Evolutionary conservation across 2,888 invertebrate genomes (phyloP), one percentile per base, ranked within the genome.

Genomic region (Caenorhabditis panamensis): DNA sequence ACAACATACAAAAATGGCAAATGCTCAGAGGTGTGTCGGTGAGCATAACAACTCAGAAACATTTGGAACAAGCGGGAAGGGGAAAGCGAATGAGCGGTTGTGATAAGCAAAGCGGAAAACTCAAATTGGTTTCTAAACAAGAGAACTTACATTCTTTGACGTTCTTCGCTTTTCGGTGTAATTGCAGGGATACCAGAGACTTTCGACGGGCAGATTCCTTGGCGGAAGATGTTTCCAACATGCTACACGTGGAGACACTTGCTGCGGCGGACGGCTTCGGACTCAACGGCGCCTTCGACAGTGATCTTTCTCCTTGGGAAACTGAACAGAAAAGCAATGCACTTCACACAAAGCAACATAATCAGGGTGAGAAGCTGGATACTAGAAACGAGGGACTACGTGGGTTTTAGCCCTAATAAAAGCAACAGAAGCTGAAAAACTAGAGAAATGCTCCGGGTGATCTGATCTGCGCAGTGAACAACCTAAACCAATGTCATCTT

Each of bases 221-320:
- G 0, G 85, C 81, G 18, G 85, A 84, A 16, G 83, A 81, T 9
- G 87, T 86, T 73, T 90, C 85, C 68, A 90, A 63, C 87, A 90
- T 88, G 24, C 88, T 88, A 49, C 84, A 88, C 9, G 88, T 89
- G 36, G 88, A 88, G 20, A 88, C 86, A 56, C 89, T 88, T 6
- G 88, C 86, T 28, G 89, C 89, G 76, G 91, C 86, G 71, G 91
- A 89, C 83, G 90, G 88, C 84, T 89, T 86, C n/a, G 90, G 90
- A 4, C 89, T 89, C 44, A 90, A 76, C 8, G 90, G 90, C 13
- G 87, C 86, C 69, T 90, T 90, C 53, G 82, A 80, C 37, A 84
- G 61, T 20, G 82, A 80, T 28, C 84, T 79, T 72, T 86, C 87
- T 47, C 84, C 84, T 84, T 87, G 87, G 3, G 87, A 87, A 58